Evolutionary conservation across 2,797 vertebrate genomes (phyloP).

Genomic region (Chiloscyllium punctatum): DNA sequence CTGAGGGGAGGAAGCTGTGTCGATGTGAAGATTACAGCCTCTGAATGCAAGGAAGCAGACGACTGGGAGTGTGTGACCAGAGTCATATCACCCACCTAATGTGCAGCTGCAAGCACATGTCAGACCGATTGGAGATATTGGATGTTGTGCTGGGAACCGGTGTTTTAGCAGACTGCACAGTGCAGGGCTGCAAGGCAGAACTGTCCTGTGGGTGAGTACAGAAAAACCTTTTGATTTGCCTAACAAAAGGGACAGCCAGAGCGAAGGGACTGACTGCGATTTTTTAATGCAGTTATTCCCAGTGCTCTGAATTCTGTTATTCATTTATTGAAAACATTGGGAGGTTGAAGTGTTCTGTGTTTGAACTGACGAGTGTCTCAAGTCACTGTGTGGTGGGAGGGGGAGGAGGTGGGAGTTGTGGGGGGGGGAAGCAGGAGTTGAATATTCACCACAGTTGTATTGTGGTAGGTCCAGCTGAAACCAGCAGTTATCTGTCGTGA

Average conservation of each 20-base stretch:
- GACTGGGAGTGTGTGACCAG: not conserved
- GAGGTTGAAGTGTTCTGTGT: not conserved
- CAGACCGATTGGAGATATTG: not conserved
- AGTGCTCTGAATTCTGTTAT: not conserved
- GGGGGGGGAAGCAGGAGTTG: too few species aligned
- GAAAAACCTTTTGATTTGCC: not conserved
- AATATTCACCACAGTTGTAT: not conserved
- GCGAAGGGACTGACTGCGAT: not conserved
- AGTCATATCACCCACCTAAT: not conserved
- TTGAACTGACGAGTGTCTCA: not conserved
- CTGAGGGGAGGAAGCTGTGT: conserved; percentile 24
- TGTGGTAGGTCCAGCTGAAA: not conserved
- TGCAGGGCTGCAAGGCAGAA: not conserved
- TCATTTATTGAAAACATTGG: not conserved
- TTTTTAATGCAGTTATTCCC: not conserved
- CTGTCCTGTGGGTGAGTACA: conserved; percentile 4
- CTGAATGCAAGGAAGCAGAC: not conserved
- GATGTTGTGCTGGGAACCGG: not conserved
- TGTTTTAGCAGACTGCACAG: too few species aligned
- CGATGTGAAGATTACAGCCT: conserved; percentile 9
- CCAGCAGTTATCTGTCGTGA: not conserved
- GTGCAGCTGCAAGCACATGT: not conserved
- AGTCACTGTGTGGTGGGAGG: not conserved
- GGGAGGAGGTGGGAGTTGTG: too few species aligned
- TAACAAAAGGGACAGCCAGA: not conserved